A percentile compares a stretch with the other conserved stretches of the same genome.
Evolutionary conservation across 2,888 invertebrate genomes (phyloP).

Genomic region (Subacronicta megacephala): DNA sequence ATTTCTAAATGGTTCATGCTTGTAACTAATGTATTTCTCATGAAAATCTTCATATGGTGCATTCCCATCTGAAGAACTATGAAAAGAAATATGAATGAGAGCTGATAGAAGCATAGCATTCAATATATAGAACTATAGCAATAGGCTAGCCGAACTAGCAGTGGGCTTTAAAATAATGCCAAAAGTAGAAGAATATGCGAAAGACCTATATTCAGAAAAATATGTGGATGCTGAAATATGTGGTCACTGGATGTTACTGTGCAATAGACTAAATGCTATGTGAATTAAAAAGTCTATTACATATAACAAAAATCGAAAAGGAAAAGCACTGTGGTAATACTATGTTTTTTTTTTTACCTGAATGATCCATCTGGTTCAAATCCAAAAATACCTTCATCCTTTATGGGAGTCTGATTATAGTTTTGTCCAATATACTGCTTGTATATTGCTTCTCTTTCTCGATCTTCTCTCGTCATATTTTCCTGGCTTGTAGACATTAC

Average conservation of each 20-base stretch:
- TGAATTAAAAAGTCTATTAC: slow-evolving; percentile 35
- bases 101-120: slow-evolving; percentile 75
- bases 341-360: slow-evolving; percentile 73
- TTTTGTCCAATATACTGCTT: slow-evolving; percentile 81
- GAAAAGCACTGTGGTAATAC: too few relatives aligned
- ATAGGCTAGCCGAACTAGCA: slow-evolving; percentile 54
- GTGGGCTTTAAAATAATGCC: slow-evolving; percentile 33
- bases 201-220: slow-evolving; percentile 36
- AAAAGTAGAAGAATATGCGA: slow-evolving; percentile 40
- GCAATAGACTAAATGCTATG: slow-evolving; percentile 55
- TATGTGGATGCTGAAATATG: too few relatives aligned
- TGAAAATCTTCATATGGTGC: slow-evolving; percentile 93
- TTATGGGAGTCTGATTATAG: slow-evolving; percentile 89
- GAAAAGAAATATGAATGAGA: slow-evolving; percentile 84
- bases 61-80: slow-evolving; percentile 89
- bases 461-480: slow-evolving; percentile 88
- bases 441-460: slow-evolving; percentile 83
- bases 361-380: slow-evolving; percentile 87
- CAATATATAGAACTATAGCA: slow-evolving; percentile 51
- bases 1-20: slow-evolving; percentile 93
- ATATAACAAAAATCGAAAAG: slow-evolving; percentile 3
- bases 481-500: slow-evolving; percentile 91
- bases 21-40: slow-evolving; percentile 93
- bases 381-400: slow-evolving; percentile 90
- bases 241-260: slow-evolving; percentile 52